Evolutionary conservation across 53 echinoderm and acorn worm genomes (phyloP), one percentile per base, ranked within the genome.

Genomic region (Mesocentrotus franciscanus): DNA sequence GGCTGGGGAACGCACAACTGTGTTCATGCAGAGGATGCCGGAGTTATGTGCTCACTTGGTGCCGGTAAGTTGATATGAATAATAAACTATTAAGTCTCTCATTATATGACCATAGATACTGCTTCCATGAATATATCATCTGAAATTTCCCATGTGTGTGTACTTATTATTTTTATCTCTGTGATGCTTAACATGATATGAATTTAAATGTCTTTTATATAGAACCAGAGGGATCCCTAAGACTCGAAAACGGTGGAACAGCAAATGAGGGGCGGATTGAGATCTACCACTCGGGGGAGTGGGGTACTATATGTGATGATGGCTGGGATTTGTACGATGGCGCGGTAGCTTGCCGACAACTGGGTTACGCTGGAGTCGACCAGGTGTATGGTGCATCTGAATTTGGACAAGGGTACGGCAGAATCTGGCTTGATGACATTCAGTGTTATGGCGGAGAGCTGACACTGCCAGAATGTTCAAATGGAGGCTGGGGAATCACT

Each of bases 261-360:
- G 56, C 55, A 7, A 22, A 85, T 56, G 85, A 85, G 33, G 85
- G 85, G 10, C 85, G 85, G 6, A 14, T 85, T 24, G 85, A 85
- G 85, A 85, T 85, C 22, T 85, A 56, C 56, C 56, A 85, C 32
- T 22, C 8, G 8, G 85, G 56, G 6, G 56, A 26, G 17, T 85
- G 85, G 85, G 85, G 85, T 3, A 85, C 85, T 55, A 11, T 85
- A 4, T 85, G 85, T 56, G 85, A 85, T 56, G 56, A 85, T 56
- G 9, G 22, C 6, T 85, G 49, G 55, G 56, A 56, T 56, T 15
- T 11, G 1, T 1, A 20, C 33, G 85, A 85, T 85, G 85, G 56
- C 22, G 9, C 20, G 9, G 85, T 85, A 7, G 85, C 56, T 10
- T 85, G 85, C 32, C 20, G 56, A 24, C 85, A 85, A 26, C 56